A percentile compares a stretch with the other conserved stretches of the same genome.
Conservation (phyloP, 2,888 invertebrate species). For the Ischnus inquisitorius region DNA sequence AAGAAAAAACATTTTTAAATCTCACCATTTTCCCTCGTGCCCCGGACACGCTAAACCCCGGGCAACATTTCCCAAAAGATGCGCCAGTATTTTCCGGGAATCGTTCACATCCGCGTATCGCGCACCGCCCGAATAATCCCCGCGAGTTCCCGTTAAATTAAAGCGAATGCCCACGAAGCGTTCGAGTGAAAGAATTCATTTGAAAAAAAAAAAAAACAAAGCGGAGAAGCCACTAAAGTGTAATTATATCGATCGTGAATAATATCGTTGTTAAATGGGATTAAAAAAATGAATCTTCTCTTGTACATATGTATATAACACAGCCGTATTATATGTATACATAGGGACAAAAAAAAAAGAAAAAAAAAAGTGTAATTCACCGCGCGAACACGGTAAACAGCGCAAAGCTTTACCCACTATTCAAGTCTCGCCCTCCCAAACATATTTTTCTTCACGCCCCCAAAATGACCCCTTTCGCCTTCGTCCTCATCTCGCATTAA, state of each 20-base stretch:
- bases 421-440: slow-evolving; percentile 63
- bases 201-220: slow-evolving; percentile 41
- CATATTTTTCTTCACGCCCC: slow-evolving; percentile 44
- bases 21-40: slow-evolving; percentile 71
- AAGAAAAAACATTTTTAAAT: slow-evolving; percentile 19
- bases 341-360: slow-evolving; percentile 58
- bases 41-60: slow-evolving; percentile 83
- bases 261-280: slow-evolving; percentile 80
- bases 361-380: slow-evolving; percentile 72
- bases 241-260: slow-evolving; percentile 77
- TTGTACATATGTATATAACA: slow-evolving; percentile 82
- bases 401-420: slow-evolving; percentile 60
- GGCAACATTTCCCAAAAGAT: slow-evolving; percentile 67
- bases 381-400: slow-evolving; percentile 72
- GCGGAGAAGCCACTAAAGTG: slow-evolving; percentile 65
- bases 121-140: slow-evolving; percentile 47
- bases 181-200: slow-evolving; percentile 43
- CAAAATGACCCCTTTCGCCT: slow-evolving; percentile 55
- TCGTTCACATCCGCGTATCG: slow-evolving; percentile 38
- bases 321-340: slow-evolving; percentile 73
- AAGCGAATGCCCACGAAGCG: slow-evolving; percentile 24
- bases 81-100: slow-evolving; percentile 62
- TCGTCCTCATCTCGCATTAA: slow-evolving; percentile 66
- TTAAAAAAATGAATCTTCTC: slow-evolving; percentile 70
- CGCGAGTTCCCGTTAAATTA: slow-evolving; percentile 7